Percentiles rank a stretch among this genome's conserved stretches.
Evolutionary conservation across 2,797 vertebrate species (phyloP).

Genomic region (Choloepus didactylus): DNA sequence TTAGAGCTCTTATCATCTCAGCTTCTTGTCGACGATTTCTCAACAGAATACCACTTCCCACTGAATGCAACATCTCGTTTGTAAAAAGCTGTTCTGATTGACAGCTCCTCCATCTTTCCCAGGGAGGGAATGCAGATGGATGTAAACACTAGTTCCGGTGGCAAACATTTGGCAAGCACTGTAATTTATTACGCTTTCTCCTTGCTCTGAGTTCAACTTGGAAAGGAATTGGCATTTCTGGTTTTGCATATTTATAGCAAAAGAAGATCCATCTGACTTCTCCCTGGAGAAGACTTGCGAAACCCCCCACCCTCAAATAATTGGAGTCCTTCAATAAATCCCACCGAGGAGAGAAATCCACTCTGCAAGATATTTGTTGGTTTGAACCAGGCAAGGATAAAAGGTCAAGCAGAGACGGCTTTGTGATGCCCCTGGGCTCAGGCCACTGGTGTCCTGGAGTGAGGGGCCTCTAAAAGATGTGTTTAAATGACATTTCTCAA

Average conservation of each 20-base stretch:
- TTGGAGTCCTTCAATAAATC: no score
- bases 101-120: neutral
- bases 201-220: neutral
- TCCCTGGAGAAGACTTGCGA: fast-evolving
- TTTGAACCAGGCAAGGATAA: no score
- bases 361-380: fast-evolving
- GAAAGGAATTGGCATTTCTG: neutral
- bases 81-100: fast-evolving
- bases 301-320: fast-evolving
- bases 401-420: neutral
- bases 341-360: fast-evolving
- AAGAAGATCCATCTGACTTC: neutral
- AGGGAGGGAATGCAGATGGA: fast-evolving
- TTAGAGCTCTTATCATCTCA: fast-evolving
- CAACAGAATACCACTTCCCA: no score
- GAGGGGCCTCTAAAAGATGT: neutral
- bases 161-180: fast-evolving
- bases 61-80: fast-evolving
- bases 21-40: fast-evolving
- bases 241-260: neutral
- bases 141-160: fast-evolving
- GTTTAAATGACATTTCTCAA: fast-evolving
- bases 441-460: no score
- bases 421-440: fast-evolving
- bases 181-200: fast-evolving